Evolutionary conservation across 2,888 invertebrate species (phyloP), one percentile per base, ranked within the genome.

Genomic region (Euclidia mi): DNA sequence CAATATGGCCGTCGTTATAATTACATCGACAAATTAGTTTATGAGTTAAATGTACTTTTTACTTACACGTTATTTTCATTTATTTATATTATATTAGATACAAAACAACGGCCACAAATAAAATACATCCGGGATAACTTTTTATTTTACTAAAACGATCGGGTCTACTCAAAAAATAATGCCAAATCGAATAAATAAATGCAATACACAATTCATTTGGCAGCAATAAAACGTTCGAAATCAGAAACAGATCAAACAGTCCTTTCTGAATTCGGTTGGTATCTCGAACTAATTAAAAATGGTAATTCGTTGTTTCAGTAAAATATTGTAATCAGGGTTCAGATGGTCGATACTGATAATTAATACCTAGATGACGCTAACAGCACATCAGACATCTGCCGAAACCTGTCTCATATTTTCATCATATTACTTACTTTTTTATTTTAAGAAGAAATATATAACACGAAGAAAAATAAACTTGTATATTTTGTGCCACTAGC

Each of bases 261-360:
- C 17, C 41, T 47, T 42, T 15, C 46, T 38, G 25, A 31, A 44
- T 12, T 44, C 20, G 20, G 12, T 42, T 28, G 10, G 37, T 9
- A 31, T 29, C 12, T 40, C 10, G 17, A 17, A 38, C 29, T 37
- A 38, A 4, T 6, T 12, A 10, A 29, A 37, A 35, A 41, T 14
- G 12, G 38, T 52, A 42, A 45, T 61, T 71, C 71, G 71, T 70
- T 71, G 71, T 61, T 65, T 11, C 35, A 53, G 35, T 68, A 51
- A 51, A 50, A 46, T 41, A 35, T 64, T 25, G 34, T 65, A 57
- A 65, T 43, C 42, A 14, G 34, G 34, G 14, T 1, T 25, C 20
- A 25, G 7, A 25, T 25, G 20, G 20, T 25, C 20, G 7, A 25
- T 7, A n/a, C 20, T 34, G 14, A 14, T 6, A 7, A 46, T 47